Conservation (phyloP, 2,113 vertebrate genomes). For the Mesitornis unicolor region DNA sequence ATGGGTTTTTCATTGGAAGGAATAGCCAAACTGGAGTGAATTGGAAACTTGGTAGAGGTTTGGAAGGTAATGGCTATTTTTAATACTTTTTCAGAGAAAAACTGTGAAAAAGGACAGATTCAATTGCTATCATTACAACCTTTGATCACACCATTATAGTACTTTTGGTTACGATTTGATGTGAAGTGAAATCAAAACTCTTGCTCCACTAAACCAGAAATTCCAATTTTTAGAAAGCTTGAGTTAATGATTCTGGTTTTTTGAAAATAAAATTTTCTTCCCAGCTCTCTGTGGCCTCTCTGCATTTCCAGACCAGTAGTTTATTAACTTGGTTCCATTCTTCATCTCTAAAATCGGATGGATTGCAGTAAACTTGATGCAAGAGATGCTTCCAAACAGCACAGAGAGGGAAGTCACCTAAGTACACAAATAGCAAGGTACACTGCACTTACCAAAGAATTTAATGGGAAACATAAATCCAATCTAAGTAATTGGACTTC, state of each 20-base stretch:
- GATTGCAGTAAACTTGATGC: not conserved
- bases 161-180: not conserved
- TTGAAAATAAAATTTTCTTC: not conserved
- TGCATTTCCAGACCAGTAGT: not conserved
- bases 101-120: not conserved
- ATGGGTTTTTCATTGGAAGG: fast-evolving
- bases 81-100: not conserved
- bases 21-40: not conserved
- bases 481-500: not conserved
- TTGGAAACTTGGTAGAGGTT: not conserved
- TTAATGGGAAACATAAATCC: not conserved
- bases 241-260: not conserved
- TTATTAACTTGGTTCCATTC: not conserved
- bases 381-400: not conserved
- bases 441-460: not conserved
- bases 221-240: not conserved
- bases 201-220: not conserved
- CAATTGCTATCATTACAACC: not conserved
- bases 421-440: not conserved
- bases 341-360: not conserved
- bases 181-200: not conserved
- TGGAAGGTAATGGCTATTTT: not conserved
- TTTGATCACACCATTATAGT: not conserved
- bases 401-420: not conserved
- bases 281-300: not conserved